phyloP scores from a whole-genome alignment of 2,797 vertebrate genomes.

The Mycteria americana region DNA sequence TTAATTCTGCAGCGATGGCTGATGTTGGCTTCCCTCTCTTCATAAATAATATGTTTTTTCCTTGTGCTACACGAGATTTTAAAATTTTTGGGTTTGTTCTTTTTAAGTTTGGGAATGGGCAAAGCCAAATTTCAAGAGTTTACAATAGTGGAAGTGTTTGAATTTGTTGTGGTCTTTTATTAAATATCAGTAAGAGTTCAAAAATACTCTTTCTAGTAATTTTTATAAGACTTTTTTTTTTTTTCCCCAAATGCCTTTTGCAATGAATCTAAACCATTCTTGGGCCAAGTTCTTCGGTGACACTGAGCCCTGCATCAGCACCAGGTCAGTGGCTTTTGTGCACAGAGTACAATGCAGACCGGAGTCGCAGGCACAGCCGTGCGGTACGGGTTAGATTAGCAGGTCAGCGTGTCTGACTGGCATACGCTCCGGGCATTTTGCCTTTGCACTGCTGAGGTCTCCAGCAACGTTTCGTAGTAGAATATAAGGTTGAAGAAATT shows the following conservation, averaged over 20 bases:
- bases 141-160: background rate
- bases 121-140: background rate
- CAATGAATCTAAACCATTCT: background rate
- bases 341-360: rapidly evolving
- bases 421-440: rapidly evolving
- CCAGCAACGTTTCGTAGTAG: background rate
- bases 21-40: background rate
- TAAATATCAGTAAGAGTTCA: background rate
- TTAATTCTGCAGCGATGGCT: background rate
- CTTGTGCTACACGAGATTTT: background rate
- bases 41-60: background rate
- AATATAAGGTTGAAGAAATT: background rate
- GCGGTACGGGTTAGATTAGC: rapidly evolving
- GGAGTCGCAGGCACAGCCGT: rapidly evolving
- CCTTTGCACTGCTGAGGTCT: background rate
- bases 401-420: background rate
- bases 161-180: background rate
- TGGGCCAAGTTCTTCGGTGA: background rate
- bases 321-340: background rate
- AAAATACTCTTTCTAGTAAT: background rate
- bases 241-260: background rate
- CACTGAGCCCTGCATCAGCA: too few species aligned
- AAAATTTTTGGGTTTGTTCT: background rate
- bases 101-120: background rate
- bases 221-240: background rate